Evolutionary conservation across 2,888 invertebrate species (phyloP).

Genomic region (Gymnocheta viridis): DNA sequence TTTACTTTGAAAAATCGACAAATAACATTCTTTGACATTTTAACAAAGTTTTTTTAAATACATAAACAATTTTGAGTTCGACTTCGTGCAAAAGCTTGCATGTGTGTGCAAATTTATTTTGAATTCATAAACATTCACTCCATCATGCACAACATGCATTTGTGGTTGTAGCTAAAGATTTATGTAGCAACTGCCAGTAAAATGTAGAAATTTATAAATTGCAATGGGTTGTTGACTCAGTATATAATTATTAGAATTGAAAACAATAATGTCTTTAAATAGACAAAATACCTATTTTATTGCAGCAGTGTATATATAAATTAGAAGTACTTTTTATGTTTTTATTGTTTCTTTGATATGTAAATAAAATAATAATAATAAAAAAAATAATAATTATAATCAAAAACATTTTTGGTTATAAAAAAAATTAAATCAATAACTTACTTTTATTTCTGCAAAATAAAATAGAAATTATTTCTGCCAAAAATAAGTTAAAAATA

Average conservation of each 20-base stretch:
- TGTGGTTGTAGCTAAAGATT: slow-evolving; percentile 46
- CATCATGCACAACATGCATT: slow-evolving; percentile 12
- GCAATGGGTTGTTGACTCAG: slow-evolving; percentile 25
- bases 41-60: not conserved
- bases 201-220: slow-evolving; percentile 57
- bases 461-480: too few relatives aligned
- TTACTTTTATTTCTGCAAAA: too few relatives aligned
- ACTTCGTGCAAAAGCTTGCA: not conserved
- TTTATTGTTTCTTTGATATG: too few relatives aligned
- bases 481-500: too few relatives aligned
- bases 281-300: not conserved
- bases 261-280: slow-evolving; percentile 13
- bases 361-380: too few relatives aligned
- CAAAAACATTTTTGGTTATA: too few relatives aligned
- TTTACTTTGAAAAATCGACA: not conserved
- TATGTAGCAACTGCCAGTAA: slow-evolving; percentile 56
- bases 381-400: too few relatives aligned
- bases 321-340: too few relatives aligned
- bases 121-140: not conserved
- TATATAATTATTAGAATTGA: slow-evolving; percentile 14
- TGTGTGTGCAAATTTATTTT: not conserved
- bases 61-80: not conserved
- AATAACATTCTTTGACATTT: not conserved
- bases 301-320: too few relatives aligned
- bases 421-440: too few relatives aligned